Conservation (phyloP, 2,888 invertebrate genomes). For the Hemithea aestivaria region DNA sequence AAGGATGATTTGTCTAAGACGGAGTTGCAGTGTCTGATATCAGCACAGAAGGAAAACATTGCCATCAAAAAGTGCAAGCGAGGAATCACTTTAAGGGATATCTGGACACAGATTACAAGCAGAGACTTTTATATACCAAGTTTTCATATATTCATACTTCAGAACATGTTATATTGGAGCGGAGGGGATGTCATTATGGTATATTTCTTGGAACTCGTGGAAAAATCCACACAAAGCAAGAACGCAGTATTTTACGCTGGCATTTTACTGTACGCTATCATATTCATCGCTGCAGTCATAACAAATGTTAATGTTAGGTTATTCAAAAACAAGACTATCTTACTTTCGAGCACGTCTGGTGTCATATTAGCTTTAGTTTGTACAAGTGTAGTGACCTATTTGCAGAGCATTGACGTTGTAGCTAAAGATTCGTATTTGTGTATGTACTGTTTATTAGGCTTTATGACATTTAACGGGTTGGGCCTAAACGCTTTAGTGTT, state of each 20-base stretch:
- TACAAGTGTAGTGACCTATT: slow-evolving; percentile 11
- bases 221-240: slow-evolving; percentile 15
- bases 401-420: slow-evolving; percentile 16
- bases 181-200: slow-evolving; percentile 22
- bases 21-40: background rate
- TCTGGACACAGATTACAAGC: slow-evolving; percentile 14
- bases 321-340: slow-evolving; percentile 20
- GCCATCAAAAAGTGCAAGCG: background rate
- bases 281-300: slow-evolving; percentile 8
- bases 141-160: slow-evolving; percentile 18
- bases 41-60: background rate
- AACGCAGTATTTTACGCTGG: slow-evolving; percentile 17
- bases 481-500: slow-evolving; percentile 20
- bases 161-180: slow-evolving; percentile 22
- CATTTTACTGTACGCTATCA: slow-evolving; percentile 15
- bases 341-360: slow-evolving; percentile 14
- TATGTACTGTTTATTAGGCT: slow-evolving; percentile 20
- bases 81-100: slow-evolving; percentile 2
- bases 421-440: slow-evolving; percentile 17
- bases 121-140: slow-evolving; percentile 25
- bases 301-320: slow-evolving; percentile 10
- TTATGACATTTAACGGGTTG: slow-evolving; percentile 14
- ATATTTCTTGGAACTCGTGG: slow-evolving; percentile 21
- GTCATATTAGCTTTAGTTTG: slow-evolving; percentile 13
- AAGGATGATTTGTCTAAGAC: background rate